Base-by-base conservation (phyloP, 2,797 vertebrate genomes). In the Coregonus ussuriensis region DNA sequence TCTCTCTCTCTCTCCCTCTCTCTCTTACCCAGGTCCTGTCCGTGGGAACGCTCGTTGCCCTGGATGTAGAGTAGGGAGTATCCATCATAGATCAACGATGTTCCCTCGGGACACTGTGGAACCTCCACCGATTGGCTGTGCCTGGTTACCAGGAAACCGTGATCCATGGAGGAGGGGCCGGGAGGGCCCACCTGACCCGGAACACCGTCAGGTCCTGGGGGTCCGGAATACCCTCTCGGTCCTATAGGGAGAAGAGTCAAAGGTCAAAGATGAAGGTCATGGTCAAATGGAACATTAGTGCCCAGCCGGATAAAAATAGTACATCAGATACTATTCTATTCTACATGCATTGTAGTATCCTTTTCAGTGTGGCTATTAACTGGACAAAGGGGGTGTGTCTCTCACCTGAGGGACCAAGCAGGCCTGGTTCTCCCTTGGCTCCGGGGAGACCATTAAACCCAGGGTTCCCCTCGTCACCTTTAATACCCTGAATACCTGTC, bases 11-110 rank as follows among this genome's bases (percentile, higher is more conserved):
- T 62, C 18, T 16, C 16, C 56, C 62, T 18, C 18, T 15, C 37
- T 68, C 21, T 71, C 95, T 95, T 84, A 99, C 98, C 98, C 79
- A 99, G 87, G 90, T 99, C 98, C 89, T 99, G 98, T 72, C 98
- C 98, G 0, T 99, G 98, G 14, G 98, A 97, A 54, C 97, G 94
- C 81, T 98, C 97, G 1, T 99, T 99, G 89, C 98, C 98, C 89
- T 99, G 98, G 29, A 99, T 94, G 0, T 99, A 99, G 53, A 99
- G 96, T 86, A 99, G 90, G 5, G 98, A 99, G 89, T 97, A 99
- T 4, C 98, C 98, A 0, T 96, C 94, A 80, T 97, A 99, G 65
- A 99, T 96, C 59, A 92, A 86, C 4, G 91, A 91, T 62, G 98
- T 99, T 83, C 98, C 97, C 0, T 91, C 86, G 0, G 98, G 98